These are phyloP conservation scores for Chascanopsetta lugubris DNA, from an alignment of 2,113 vertebrate genomes.

Conservation along the genomic window DNA sequence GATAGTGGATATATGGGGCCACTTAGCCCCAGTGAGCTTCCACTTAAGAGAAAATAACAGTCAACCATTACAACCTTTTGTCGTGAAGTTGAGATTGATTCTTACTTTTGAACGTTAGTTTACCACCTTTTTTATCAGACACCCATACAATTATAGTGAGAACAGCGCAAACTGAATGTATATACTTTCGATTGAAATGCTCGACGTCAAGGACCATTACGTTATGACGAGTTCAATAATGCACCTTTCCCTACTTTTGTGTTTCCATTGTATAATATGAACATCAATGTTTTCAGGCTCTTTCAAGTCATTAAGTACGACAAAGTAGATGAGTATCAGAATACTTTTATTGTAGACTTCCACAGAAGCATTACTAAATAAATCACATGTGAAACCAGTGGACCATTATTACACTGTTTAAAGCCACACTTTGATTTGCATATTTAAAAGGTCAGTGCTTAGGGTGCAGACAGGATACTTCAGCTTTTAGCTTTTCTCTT, in stretches of 20 bases:
- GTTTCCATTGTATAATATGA: too few species aligned
- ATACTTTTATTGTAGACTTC: constrained; percentile 56
- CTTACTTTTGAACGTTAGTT: too few species aligned
- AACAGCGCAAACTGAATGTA: too few species aligned
- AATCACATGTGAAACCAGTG: constrained; percentile 36
- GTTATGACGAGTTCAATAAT: not conserved
- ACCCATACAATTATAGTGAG: too few species aligned
- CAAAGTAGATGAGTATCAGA: not conserved
- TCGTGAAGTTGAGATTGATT: too few species aligned
- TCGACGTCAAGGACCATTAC: not conserved
- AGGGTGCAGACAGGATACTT: constrained; percentile 6
- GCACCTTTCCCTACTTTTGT: too few species aligned
- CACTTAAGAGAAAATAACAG: too few species aligned
- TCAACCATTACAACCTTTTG: too few species aligned
- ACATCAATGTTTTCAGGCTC: not conserved
- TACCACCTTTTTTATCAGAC: too few species aligned
- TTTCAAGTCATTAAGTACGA: constrained; percentile 2
- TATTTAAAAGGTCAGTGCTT: constrained; percentile 31
- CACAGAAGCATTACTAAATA: constrained; percentile 41
- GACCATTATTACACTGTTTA: constrained; percentile 26
- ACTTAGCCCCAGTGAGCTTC: too few species aligned
- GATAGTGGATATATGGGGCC: too few species aligned
- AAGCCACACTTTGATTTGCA: constrained; percentile 30
- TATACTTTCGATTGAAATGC: not conserved
- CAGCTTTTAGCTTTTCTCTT: constrained; percentile 9